Base-by-base conservation (phyloP, 2,888 invertebrate species). In the Callimorpha dominula region DNA sequence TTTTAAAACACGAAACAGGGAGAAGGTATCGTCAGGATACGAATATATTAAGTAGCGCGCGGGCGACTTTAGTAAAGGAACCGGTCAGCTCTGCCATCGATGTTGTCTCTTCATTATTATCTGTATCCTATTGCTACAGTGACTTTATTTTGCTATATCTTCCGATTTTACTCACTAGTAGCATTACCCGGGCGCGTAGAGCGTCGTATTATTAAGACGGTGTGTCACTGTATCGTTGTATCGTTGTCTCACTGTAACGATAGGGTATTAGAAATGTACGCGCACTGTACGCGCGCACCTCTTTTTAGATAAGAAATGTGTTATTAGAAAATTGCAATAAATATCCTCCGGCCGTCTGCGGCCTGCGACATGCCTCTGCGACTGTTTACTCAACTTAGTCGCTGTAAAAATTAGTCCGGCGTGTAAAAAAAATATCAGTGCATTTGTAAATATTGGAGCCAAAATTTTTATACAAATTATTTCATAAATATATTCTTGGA, bases 401-500 rank as follows among this genome's bases (percentile, higher is more conserved):
- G 87, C 89, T 94, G 91, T 93, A 91, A 92, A 92, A 91, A 88
- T 92, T 92, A 94, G 93, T 93, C 94, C 93, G 93, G 94, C 91
- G 85, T 91, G 91, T 93, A 94, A 94, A 91, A 92, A 88, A 91
- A 92, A 88, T 92, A 91, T 90, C 93, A 93, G 90, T 88, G 89
- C 86, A 85, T 85, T 92, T 95, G 95, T 94, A 95, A 94, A 95
- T 95, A 95, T 94, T 93, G 91, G 93, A 93, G 91, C 89, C 93
- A 92, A 95, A 94, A 94, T 94, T 95, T 95, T 94, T 94, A 94
- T 95, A 95, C 92, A 94, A 94, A 94, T 92, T 93, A 92, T 92
- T 94, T 93, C 92, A 88, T 93, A 93, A 91, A 88, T 91, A 90
- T 92, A 93, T 91, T 91, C 91, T 91, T 89, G 91, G 93, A 92